These are phyloP conservation scores for Clarias macrocephalus DNA, from an alignment of 2,113 vertebrate genomes.

Conservation along the genomic window DNA sequence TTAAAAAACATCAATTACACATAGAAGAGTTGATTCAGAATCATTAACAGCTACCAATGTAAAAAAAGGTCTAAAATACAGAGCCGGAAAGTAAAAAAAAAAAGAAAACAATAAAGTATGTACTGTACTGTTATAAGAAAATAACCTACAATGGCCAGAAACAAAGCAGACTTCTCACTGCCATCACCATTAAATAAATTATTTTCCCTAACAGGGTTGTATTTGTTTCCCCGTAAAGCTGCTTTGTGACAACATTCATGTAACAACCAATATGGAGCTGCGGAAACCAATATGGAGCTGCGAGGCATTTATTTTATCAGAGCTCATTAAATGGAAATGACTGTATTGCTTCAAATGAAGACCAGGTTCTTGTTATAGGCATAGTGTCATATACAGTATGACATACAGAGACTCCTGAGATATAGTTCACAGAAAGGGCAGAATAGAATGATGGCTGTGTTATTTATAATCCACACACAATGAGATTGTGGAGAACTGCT, in stretches of 20 bases:
- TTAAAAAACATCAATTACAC: background rate
- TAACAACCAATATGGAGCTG: background rate
- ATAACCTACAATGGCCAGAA: background rate
- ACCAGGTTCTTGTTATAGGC: constrained; percentile 12
- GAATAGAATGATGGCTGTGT: background rate
- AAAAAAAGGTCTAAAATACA: background rate
- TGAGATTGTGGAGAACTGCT: background rate
- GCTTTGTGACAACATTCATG: background rate
- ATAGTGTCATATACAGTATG: constrained; percentile 5
- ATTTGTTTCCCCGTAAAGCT: no score
- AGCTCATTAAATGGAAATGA: constrained; percentile 12
- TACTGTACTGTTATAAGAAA: background rate
- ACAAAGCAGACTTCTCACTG: background rate
- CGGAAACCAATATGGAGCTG: background rate
- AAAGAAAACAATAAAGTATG: background rate
- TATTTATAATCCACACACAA: background rate
- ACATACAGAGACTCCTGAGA: constrained; percentile 17
- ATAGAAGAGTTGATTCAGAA: background rate
- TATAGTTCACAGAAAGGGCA: background rate
- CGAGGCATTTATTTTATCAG: background rate
- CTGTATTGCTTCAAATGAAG: constrained; percentile 8
- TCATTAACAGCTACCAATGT: background rate
- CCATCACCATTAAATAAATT: background rate
- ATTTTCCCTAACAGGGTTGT: background rate
- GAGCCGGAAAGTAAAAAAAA: background rate